Evolutionary conservation across 2,888 invertebrate species (phyloP).

Genomic region (Mellilla xanthometata): DNA sequence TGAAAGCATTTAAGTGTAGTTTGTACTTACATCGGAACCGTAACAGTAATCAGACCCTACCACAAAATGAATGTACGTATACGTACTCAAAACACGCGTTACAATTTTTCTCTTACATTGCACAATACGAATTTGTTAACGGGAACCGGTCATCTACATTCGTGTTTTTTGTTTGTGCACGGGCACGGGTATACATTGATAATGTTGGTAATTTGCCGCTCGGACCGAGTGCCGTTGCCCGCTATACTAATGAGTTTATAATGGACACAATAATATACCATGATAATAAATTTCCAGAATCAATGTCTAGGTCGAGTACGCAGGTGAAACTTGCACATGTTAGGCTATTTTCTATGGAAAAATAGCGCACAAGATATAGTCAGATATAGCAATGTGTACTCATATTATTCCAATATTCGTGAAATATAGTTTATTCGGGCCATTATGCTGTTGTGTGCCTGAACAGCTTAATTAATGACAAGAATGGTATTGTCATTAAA

Average conservation of each 20-base stretch:
- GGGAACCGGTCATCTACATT: conserved; percentile 78
- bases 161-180: conserved; percentile 79
- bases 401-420: too few species aligned
- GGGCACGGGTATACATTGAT: conserved; percentile 79
- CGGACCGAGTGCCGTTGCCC: conserved; percentile 76
- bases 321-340: conserved; percentile 12
- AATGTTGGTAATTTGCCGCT: conserved; percentile 81
- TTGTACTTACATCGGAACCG: conserved; percentile 51
- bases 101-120: conserved; percentile 80
- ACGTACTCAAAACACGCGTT: conserved; percentile 67
- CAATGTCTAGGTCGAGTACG: conserved; percentile 73
- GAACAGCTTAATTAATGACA: too few species aligned
- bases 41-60: conserved; percentile 71
- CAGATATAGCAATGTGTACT: too few species aligned
- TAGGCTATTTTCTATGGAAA: neutral
- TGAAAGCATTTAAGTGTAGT: conserved; percentile 69
- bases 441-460: too few species aligned
- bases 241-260: conserved; percentile 81
- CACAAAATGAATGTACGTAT: conserved; percentile 50
- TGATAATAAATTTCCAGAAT: conserved; percentile 77
- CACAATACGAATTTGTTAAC: conserved; percentile 82
- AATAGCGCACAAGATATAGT: too few species aligned
- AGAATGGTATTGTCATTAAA: neutral
- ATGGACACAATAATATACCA: conserved; percentile 75
- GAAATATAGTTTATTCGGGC: too few species aligned